Percentiles rank a stretch among this genome's conserved stretches.
Evolutionary conservation across 2,888 invertebrate genomes (phyloP).

Genomic region (Melieria picta): DNA sequence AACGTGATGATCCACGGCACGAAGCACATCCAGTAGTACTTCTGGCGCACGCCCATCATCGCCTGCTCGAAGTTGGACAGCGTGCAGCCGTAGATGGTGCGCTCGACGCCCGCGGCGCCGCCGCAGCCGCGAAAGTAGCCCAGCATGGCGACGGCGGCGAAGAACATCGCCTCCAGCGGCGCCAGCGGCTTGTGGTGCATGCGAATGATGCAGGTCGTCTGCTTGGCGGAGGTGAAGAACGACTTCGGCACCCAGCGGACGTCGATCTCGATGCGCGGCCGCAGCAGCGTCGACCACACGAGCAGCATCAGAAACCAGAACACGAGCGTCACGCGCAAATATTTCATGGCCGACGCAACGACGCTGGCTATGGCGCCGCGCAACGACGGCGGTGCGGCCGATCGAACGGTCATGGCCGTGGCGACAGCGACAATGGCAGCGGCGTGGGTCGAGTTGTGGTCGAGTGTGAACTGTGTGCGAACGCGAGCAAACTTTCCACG

Average conservation of each 20-base stretch:
- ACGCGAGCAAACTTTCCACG: too few species aligned
- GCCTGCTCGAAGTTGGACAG: slow-evolving; percentile 43
- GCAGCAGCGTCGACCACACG: slow-evolving; percentile 45
- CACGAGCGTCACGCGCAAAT: slow-evolving; percentile 31
- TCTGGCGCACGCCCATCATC: slow-evolving; percentile 45
- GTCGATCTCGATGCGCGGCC: slow-evolving; percentile 41
- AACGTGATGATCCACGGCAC: slow-evolving; percentile 51
- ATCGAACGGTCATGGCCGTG: neutral
- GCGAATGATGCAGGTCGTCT: slow-evolving; percentile 42
- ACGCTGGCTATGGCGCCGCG: neutral
- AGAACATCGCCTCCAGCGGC: slow-evolving; percentile 44
- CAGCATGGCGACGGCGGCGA: slow-evolving; percentile 46
- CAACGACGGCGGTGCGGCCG: neutral
- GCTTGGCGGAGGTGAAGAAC: slow-evolving; percentile 42
- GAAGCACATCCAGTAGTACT: slow-evolving; percentile 49
- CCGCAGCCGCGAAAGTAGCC: slow-evolving; percentile 44
- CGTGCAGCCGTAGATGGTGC: slow-evolving; percentile 38
- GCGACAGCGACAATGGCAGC: neutral
- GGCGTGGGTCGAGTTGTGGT: too few species aligned
- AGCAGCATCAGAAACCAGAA: slow-evolving; percentile 45
- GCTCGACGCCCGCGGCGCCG: slow-evolving; percentile 30
- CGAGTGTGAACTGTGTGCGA: too few species aligned
- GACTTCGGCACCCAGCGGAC: slow-evolving; percentile 45
- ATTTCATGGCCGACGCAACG: slow-evolving; percentile 6
- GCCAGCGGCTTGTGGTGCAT: slow-evolving; percentile 39